These are phyloP conservation scores for Dreissena rostriformis DNA, from an alignment of 1,140 invertebrate genomes.

Conservation along the genomic window DNA sequence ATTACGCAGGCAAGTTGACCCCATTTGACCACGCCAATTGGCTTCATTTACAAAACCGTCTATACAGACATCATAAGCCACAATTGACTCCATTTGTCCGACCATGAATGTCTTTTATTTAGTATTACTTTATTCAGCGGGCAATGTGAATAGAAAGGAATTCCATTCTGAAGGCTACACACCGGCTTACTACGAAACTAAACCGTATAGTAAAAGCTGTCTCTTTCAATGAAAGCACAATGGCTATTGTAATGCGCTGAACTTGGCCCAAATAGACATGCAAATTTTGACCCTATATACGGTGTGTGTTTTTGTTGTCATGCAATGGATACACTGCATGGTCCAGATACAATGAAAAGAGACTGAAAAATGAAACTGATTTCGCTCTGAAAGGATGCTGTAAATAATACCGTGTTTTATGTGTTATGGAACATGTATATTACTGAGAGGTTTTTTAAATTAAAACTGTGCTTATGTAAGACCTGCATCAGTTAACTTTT, in stretches of 20 bases:
- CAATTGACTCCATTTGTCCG: slow-evolving; percentile 43
- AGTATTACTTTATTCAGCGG: slow-evolving; percentile 47
- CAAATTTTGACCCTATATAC: too few species aligned
- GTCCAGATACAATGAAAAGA: too few species aligned
- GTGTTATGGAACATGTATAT: too few species aligned
- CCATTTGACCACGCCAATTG: slow-evolving; percentile 31
- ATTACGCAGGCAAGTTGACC: slow-evolving; percentile 17
- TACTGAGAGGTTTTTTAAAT: too few species aligned
- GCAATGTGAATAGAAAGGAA: slow-evolving; percentile 38
- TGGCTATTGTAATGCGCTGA: slow-evolving; percentile 6
- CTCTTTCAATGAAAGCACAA: background rate
- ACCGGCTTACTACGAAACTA: slow-evolving; percentile 35
- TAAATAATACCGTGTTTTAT: too few species aligned
- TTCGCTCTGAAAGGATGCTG: too few species aligned
- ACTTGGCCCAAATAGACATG: slow-evolving; percentile 28
- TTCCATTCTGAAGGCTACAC: slow-evolving; percentile 42
- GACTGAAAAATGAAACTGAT: too few species aligned
- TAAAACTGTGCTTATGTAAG: too few species aligned
- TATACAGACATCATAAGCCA: slow-evolving; percentile 45
- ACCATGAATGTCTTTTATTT: slow-evolving; percentile 50
- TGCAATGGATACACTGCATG: too few species aligned
- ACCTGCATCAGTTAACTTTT: too few species aligned
- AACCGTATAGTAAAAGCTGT: slow-evolving; percentile 21
- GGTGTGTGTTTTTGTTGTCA: too few species aligned
- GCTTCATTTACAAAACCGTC: slow-evolving; percentile 4